Evolutionary conservation across 2,113 vertebrate species (phyloP).

Genomic region (Maylandia zebra): DNA sequence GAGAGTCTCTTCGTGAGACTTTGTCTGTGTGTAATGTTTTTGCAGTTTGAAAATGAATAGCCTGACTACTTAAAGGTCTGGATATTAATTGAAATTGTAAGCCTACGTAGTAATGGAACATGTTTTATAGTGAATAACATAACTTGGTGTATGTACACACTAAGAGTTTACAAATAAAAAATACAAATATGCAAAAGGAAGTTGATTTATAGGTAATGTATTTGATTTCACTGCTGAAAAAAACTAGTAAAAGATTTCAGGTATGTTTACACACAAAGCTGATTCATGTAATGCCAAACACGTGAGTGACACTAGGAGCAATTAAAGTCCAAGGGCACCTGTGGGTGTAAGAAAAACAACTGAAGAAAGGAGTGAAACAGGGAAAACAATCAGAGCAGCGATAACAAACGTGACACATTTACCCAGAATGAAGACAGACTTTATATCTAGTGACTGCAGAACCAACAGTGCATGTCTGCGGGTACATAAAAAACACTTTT

Average conservation of each 20-base stretch:
- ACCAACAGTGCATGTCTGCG: not conserved
- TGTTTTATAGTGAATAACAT: not conserved
- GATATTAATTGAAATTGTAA: not conserved
- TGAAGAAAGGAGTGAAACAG: too few species aligned
- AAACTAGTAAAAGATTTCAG: too few species aligned
- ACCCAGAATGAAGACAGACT: not conserved
- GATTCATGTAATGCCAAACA: too few species aligned
- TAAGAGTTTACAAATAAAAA: not conserved
- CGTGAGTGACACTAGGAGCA: too few species aligned
- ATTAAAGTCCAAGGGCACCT: too few species aligned
- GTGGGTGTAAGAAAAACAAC: too few species aligned
- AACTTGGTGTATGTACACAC: too few species aligned
- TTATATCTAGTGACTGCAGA: not conserved
- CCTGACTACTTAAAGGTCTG: accelerated
- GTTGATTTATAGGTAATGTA: not conserved
- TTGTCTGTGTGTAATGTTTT: not conserved
- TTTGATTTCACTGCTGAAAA: not conserved
- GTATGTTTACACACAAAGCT: too few species aligned
- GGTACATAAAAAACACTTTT: not conserved
- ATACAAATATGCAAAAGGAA: not conserved
- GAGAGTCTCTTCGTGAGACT: accelerated
- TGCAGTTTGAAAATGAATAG: not conserved
- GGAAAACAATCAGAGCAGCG: accelerated
- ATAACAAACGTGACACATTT: not conserved
- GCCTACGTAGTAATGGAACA: not conserved